These are phyloP conservation scores for Irena cyanogastra DNA, from an alignment of 2,113 vertebrate genomes.

Conservation along the genomic window DNA sequence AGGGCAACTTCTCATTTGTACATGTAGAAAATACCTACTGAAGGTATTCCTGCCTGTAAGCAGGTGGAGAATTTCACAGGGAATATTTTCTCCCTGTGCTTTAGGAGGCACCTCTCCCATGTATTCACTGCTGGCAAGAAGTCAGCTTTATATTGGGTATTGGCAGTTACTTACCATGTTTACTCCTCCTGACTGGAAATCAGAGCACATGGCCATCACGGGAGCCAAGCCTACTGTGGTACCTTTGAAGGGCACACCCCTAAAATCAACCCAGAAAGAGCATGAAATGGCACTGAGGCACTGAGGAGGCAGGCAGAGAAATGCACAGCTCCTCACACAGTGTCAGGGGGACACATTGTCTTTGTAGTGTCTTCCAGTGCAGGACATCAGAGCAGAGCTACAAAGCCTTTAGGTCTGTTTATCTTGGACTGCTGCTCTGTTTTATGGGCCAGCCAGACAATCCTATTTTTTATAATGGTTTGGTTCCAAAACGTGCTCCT, in stretches of 20 bases:
- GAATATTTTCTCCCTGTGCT: not conserved
- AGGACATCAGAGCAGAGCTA: not conserved
- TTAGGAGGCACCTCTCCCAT: not conserved
- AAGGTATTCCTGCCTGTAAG: not conserved
- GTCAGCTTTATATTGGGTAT: not conserved
- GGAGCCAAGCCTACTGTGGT: constrained; percentile 94
- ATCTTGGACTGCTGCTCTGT: not conserved
- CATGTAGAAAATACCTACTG: not conserved
- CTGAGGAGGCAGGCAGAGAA: not conserved
- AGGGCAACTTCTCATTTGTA: not conserved
- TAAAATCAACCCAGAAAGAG: constrained; percentile 59
- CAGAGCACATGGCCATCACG: constrained; percentile 94
- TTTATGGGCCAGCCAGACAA: not conserved
- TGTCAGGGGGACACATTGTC: not conserved
- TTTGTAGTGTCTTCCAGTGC: not conserved
- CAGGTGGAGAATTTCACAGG: not conserved
- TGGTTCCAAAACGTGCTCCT: not conserved
- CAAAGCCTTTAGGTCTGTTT: not conserved
- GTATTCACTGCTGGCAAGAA: not conserved
- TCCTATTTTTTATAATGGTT: not conserved
- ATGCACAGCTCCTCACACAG: not conserved
- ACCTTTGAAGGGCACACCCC: constrained; percentile 87
- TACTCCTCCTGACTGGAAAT: constrained; percentile 95
- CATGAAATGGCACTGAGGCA: not conserved
- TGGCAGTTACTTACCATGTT: constrained; percentile 84